Evolutionary conservation across 64 coral and sea anemone species (phyloP).

Genomic region (Montipora efflorescens): DNA sequence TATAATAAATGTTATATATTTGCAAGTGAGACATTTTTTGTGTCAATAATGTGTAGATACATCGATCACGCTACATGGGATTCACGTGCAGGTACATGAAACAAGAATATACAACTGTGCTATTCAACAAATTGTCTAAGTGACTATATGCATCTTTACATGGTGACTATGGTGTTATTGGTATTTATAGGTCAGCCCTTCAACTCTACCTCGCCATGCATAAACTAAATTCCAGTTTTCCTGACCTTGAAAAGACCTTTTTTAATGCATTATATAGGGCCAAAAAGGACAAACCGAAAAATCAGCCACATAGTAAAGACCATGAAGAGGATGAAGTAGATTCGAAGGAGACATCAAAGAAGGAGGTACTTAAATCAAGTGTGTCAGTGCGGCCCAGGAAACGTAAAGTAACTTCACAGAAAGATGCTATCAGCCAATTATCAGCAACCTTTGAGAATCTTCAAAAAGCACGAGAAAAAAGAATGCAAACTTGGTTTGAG

Average conservation of each 20-base stretch:
- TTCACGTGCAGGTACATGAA: background rate
- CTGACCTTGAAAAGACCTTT: background rate
- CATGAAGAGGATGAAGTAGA: background rate
- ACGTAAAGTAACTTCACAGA: constrained; percentile 72
- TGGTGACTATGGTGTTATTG: background rate
- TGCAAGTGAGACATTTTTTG: background rate
- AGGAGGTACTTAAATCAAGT: constrained; percentile 48
- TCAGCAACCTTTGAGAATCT: constrained; percentile 60
- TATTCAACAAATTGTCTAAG: background rate
- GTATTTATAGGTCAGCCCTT: constrained; percentile 15
- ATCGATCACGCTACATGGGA: background rate
- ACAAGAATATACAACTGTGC: background rate
- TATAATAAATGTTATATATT: background rate
- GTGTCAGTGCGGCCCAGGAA: constrained; percentile 46
- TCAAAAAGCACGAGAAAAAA: constrained; percentile 74
- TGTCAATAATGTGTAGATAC: background rate
- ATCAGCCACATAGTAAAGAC: background rate
- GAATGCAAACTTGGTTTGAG: constrained; percentile 62
- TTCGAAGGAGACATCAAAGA: constrained; percentile 62
- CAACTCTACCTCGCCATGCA: background rate
- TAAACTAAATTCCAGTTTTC: constrained; percentile 11
- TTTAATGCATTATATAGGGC: background rate
- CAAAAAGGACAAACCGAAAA: background rate
- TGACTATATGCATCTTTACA: background rate
- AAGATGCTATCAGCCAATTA: constrained; percentile 69